Evolutionary conservation across 2,888 invertebrate species (phyloP).

Genomic region (Drosophila tanythrix): DNA sequence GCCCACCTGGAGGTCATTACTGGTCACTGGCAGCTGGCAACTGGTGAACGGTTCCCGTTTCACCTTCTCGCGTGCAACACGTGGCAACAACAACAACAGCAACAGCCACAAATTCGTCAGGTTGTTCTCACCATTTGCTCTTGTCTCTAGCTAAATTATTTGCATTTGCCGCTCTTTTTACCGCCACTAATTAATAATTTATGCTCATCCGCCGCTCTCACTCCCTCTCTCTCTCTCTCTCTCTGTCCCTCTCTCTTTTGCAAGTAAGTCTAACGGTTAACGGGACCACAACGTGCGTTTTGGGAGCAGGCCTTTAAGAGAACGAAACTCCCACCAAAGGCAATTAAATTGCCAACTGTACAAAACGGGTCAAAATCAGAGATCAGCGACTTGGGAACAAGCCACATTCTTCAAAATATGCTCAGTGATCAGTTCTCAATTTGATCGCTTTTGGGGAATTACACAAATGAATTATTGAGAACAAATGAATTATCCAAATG

Average conservation of each 20-base stretch:
- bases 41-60: slow-evolving; percentile 54
- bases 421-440: slow-evolving; percentile 1
- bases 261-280: slow-evolving; percentile 73
- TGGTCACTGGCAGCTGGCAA: slow-evolving; percentile 66
- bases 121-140: slow-evolving; percentile 56
- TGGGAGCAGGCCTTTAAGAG: slow-evolving; percentile 38
- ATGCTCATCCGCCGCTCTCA: slow-evolving; percentile 41
- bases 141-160: slow-evolving; percentile 66
- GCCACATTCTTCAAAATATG: no score
- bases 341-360: slow-evolving; percentile 32
- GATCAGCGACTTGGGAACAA: background rate
- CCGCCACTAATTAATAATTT: slow-evolving; percentile 71
- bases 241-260: slow-evolving; percentile 20
- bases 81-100: slow-evolving; percentile 43
- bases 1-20: slow-evolving; percentile 66
- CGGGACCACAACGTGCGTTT: slow-evolving; percentile 43
- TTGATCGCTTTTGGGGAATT: background rate
- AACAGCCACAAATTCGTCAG: slow-evolving; percentile 25
- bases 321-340: slow-evolving; percentile 27
- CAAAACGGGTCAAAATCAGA: slow-evolving; percentile 20
- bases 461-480: background rate
- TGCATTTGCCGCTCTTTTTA: slow-evolving; percentile 52
- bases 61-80: slow-evolving; percentile 68
- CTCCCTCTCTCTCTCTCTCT: slow-evolving; percentile 5
- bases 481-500: background rate